Evolutionary conservation across 2,113 vertebrate species (phyloP).

Genomic region (Caretta caretta): DNA sequence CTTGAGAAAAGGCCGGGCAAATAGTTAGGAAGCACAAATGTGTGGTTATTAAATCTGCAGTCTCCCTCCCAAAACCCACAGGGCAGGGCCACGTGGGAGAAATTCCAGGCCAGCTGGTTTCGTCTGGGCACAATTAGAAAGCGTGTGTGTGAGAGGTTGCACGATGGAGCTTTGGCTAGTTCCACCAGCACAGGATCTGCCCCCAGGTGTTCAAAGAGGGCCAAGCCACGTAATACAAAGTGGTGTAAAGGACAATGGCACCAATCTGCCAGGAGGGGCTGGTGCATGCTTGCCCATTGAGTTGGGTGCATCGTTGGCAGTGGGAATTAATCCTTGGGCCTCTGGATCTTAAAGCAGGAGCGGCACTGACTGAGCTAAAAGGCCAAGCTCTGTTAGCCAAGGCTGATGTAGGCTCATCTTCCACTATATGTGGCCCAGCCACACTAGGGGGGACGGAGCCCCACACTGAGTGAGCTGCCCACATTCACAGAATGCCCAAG

Average conservation of each 20-base stretch:
- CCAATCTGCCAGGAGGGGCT: neutral
- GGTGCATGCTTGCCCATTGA: neutral
- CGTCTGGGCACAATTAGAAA: neutral
- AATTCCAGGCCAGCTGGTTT: neutral
- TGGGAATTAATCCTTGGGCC: neutral
- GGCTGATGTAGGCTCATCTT: neutral
- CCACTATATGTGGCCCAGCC: neutral
- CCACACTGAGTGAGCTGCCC: neutral
- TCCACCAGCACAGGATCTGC: neutral
- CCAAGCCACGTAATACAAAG: neutral
- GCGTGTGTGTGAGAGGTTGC: neutral
- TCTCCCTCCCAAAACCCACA: neutral
- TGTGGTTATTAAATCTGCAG: neutral
- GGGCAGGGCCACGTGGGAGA: neutral
- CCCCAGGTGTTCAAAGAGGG: neutral
- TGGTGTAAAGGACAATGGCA: neutral
- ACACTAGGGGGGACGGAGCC: neutral
- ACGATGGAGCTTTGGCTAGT: too few species aligned
- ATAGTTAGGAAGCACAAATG: neutral
- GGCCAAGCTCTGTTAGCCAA: neutral
- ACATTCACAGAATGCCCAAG: too few species aligned
- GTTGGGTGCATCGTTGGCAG: neutral
- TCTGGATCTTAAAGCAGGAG: neutral
- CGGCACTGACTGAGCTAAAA: neutral
- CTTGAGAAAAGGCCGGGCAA: neutral